Conservation (phyloP, 2,113 vertebrate genomes). For the Delphinapterus leucas region DNA sequence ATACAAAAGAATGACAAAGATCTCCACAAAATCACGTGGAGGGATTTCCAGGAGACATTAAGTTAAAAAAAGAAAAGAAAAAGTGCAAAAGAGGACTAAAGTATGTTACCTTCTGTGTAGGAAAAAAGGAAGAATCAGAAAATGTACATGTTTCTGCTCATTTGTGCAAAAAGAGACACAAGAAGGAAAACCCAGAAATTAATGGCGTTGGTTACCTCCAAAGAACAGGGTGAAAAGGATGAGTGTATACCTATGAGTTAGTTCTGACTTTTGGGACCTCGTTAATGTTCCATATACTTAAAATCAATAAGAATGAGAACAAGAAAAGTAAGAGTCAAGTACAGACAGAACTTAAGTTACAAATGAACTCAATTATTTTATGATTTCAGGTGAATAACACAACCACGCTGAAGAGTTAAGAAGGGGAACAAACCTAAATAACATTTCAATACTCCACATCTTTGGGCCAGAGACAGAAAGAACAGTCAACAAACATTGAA, state of each 20-base stretch:
- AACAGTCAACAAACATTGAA: rapidly evolving
- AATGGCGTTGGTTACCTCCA: rapidly evolving
- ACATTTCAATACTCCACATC: rapidly evolving
- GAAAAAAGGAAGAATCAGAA: background rate
- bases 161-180: background rate
- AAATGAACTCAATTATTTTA: background rate
- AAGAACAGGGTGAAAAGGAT: rapidly evolving
- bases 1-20: rapidly evolving
- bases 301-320: background rate
- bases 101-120: background rate
- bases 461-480: background rate
- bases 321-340: background rate
- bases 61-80: background rate
- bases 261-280: background rate
- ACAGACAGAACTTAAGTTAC: background rate
- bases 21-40: too few species aligned
- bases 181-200: background rate
- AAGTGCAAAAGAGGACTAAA: background rate
- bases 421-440: rapidly evolving
- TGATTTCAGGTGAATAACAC: background rate
- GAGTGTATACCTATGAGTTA: rapidly evolving
- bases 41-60: background rate
- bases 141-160: background rate
- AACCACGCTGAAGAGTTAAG: background rate
- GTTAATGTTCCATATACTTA: background rate